Percentiles rank a stretch among this genome's conserved stretches.
phyloP scores from a whole-genome alignment of 2,888 invertebrate genomes.

The Macrosoma leucophasiata region DNA sequence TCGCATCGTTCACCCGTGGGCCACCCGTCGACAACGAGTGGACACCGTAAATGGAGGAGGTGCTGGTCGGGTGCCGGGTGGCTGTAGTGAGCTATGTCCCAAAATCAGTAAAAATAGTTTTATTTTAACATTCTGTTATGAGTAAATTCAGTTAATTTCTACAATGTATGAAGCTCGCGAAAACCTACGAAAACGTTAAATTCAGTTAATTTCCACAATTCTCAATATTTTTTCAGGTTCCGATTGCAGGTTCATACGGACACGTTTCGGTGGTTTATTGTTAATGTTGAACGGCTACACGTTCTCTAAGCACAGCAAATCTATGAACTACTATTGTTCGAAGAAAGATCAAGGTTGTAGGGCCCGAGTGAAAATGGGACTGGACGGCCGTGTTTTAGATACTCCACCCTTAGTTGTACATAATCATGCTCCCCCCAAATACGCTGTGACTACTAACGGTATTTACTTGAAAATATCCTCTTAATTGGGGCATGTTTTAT shows the following conservation, averaged over 20 bases:
- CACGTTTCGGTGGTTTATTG: constrained; percentile 21
- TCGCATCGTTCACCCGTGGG: no score
- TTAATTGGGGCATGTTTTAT: no score
- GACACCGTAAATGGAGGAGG: no score
- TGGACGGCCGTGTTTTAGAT: constrained; percentile 24
- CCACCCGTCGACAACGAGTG: no score
- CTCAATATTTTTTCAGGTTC: constrained; percentile 23
- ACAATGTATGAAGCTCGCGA: no score
- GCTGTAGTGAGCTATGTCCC: no score
- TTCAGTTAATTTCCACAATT: no score
- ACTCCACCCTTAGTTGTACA: constrained; percentile 17
- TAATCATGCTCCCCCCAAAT: constrained; percentile 28
- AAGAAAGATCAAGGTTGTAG: constrained; percentile 33
- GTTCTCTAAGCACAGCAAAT: constrained; percentile 27
- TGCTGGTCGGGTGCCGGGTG: no score
- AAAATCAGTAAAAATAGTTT: no score
- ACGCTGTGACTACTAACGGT: constrained; percentile 20
- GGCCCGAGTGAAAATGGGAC: constrained; percentile 28
- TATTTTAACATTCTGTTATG: no score
- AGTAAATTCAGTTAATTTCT: no score
- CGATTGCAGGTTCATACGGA: constrained; percentile 31
- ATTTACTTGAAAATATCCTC: constrained; percentile 22
- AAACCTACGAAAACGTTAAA: no score
- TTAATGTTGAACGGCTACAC: constrained; percentile 33
- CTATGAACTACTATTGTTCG: constrained; percentile 33